Conservation (phyloP, 2,113 vertebrate species). For the Puffinus mauretanicus region DNA sequence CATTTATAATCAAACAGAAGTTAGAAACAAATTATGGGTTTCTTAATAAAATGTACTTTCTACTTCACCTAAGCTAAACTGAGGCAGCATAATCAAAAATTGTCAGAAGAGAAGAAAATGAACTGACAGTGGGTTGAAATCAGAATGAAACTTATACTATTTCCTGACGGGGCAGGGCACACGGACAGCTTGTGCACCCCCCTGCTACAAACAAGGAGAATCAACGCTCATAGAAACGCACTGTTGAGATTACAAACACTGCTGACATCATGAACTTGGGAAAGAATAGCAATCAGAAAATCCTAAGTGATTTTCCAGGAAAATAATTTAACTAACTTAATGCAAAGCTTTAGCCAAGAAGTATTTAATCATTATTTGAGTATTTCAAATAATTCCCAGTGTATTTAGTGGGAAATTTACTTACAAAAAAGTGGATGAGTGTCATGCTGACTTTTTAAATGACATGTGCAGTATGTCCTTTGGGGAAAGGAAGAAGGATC, state of each 20-base stretch:
- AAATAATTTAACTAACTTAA: not conserved
- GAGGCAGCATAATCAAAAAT: not conserved
- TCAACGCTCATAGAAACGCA: not conserved
- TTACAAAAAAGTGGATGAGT: not conserved
- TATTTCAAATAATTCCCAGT: not conserved
- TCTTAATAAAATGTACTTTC: not conserved
- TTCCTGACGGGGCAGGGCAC: not conserved
- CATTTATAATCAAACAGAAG: not conserved
- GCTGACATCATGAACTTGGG: not conserved
- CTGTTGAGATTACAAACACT: not conserved
- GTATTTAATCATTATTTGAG: not conserved
- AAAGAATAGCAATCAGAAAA: not conserved
- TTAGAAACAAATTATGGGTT: not conserved
- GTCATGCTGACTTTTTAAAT: not conserved
- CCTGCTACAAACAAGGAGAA: not conserved
- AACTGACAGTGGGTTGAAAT: not conserved
- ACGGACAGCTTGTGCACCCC: not conserved
- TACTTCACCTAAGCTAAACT: not conserved
- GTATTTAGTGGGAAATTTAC: not conserved
- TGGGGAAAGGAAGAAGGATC: not conserved
- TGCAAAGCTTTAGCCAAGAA: not conserved
- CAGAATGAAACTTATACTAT: accelerated
- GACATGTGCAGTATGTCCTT: not conserved
- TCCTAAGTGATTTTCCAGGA: not conserved
- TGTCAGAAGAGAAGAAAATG: not conserved